Evolutionary conservation across 2,888 invertebrate species (phyloP).

Genomic region (Ennomos quercinarius): DNA sequence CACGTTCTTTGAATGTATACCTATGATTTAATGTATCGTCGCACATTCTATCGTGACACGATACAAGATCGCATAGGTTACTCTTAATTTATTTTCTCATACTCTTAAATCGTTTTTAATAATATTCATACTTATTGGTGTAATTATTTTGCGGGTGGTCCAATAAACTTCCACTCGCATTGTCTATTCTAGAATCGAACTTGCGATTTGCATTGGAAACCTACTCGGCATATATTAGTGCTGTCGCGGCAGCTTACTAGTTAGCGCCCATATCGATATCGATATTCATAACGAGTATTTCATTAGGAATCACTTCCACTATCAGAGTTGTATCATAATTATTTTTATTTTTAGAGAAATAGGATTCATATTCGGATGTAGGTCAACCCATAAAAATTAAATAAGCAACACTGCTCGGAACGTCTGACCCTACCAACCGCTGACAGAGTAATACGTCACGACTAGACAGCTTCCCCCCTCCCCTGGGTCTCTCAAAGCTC

Average conservation of each 20-base stretch:
- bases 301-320: slow-evolving; percentile 62
- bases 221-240: slow-evolving; percentile 80
- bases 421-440: slow-evolving; percentile 76
- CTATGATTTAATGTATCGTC: slow-evolving; percentile 32
- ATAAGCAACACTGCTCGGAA: slow-evolving; percentile 24
- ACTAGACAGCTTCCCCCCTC: slow-evolving; percentile 80
- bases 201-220: slow-evolving; percentile 82
- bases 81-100: slow-evolving; percentile 12
- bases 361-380: slow-evolving; percentile 28
- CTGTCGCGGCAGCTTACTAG: slow-evolving; percentile 72
- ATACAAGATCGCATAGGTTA: slow-evolving; percentile 19
- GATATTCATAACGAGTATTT: slow-evolving; percentile 72
- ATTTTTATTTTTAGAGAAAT: slow-evolving; percentile 22
- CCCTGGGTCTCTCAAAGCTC: slow-evolving; percentile 65
- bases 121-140: neutral
- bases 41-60: slow-evolving; percentile 19
- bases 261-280: slow-evolving; percentile 76
- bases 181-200: slow-evolving; percentile 84
- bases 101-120: neutral
- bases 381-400: slow-evolving; percentile 22
- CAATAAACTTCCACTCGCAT: slow-evolving; percentile 77
- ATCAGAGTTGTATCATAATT: slow-evolving; percentile 23
- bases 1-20: slow-evolving; percentile 35
- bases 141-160: slow-evolving; percentile 75
- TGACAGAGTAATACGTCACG: slow-evolving; percentile 82